Percentiles rank a stretch among this genome's conserved stretches.
These are phyloP conservation scores for Zootoca vivipara DNA, from an alignment of 2,113 vertebrate genomes.

Conservation along the genomic window DNA sequence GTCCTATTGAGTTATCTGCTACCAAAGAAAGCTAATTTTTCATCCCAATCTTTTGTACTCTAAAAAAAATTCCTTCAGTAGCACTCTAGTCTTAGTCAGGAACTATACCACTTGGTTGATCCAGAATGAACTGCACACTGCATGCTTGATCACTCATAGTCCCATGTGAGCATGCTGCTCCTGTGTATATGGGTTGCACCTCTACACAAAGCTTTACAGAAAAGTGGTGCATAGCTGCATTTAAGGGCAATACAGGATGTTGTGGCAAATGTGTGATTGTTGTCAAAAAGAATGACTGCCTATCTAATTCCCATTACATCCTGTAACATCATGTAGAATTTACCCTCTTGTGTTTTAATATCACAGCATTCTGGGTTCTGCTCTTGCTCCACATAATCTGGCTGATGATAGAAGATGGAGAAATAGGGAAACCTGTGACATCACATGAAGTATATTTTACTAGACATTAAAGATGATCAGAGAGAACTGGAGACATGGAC, in stretches of 20 bases:
- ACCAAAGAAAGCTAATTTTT: background rate
- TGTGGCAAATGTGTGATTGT: background rate
- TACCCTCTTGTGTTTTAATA: background rate
- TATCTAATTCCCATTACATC: background rate
- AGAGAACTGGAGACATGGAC: background rate
- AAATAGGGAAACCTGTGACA: background rate
- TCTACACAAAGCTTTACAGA: background rate
- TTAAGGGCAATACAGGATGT: background rate
- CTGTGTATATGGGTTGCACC: too few species aligned
- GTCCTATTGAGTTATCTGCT: background rate
- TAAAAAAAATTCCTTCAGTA: too few species aligned
- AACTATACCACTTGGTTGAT: rapidly evolving
- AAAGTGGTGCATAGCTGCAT: background rate
- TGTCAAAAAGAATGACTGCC: background rate
- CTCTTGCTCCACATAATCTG: background rate
- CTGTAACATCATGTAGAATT: too few species aligned
- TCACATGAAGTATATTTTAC: background rate
- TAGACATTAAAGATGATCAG: background rate
- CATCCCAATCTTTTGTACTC: background rate
- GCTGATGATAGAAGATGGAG: background rate
- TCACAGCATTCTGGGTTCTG: background rate
- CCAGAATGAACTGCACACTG: background rate
- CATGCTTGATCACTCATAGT: background rate
- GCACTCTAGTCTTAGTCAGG: background rate
- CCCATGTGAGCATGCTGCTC: too few species aligned